Evolutionary conservation across 2,113 vertebrate species (phyloP).

Genomic region (Hucho hucho): DNA sequence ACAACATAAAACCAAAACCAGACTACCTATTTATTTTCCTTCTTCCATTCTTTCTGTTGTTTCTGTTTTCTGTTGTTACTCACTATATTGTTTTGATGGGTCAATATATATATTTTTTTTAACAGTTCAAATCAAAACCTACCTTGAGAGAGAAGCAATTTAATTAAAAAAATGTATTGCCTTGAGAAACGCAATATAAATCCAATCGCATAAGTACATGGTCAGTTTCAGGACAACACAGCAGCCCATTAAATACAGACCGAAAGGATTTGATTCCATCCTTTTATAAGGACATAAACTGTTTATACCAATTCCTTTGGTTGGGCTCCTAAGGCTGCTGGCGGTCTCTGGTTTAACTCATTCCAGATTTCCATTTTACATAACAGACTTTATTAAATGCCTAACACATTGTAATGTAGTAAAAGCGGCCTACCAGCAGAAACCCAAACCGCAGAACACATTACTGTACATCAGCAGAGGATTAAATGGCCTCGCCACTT

Average conservation of each 20-base stretch:
- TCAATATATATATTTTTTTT: too few relatives aligned
- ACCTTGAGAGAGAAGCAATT: neutral
- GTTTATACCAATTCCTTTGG: conserved; percentile 29
- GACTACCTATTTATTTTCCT: too few relatives aligned
- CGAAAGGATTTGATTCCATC: neutral
- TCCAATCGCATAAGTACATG: neutral
- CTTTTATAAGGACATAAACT: conserved; percentile 23
- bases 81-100: too few relatives aligned
- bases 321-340: conserved; percentile 19
- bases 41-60: too few relatives aligned
- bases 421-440: conserved; percentile 14
- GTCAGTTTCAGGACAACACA: conserved; percentile 22
- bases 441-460: neutral
- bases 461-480: neutral
- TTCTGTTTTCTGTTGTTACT: too few relatives aligned
- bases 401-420: conserved; percentile 17
- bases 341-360: neutral
- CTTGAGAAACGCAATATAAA: neutral
- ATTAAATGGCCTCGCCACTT: neutral
- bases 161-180: too few relatives aligned
- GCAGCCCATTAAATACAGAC: conserved; percentile 5
- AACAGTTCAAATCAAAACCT: neutral
- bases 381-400: conserved; percentile 21
- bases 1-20: too few relatives aligned
- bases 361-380: conserved; percentile 32